Percentiles rank a stretch among this genome's conserved stretches.
phyloP scores from a whole-genome alignment of 2,797 vertebrate genomes.

The Lepus townsendii region DNA sequence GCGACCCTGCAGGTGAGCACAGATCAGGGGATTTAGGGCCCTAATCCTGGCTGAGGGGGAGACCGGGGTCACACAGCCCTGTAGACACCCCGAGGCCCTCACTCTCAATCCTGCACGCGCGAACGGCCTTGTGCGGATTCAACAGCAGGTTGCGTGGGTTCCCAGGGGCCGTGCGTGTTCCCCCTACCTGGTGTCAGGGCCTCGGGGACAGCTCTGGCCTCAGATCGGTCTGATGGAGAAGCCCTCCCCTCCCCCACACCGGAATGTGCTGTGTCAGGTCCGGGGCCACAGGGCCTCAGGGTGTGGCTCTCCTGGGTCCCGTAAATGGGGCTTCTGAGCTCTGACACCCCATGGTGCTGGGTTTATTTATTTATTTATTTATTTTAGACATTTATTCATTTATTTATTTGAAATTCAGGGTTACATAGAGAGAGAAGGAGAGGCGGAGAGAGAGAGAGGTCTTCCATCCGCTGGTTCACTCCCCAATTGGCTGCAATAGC shows the following conservation, averaged over 20 bases:
- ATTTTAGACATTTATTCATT: too few species aligned
- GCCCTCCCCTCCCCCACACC: background rate
- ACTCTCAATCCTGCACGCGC: accelerated
- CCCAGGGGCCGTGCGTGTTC: too few species aligned
- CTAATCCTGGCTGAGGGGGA: background rate
- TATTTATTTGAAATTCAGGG: too few species aligned
- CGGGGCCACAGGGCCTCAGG: background rate
- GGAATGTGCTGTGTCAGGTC: accelerated
- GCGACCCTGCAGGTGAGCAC: background rate
- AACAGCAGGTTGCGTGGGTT: background rate
- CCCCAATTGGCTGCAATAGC: too few species aligned
- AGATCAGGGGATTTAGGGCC: background rate
- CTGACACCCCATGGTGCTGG: too few species aligned
- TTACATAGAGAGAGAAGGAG: too few species aligned
- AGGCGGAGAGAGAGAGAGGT: too few species aligned
- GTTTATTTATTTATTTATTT: too few species aligned
- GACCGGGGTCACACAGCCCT: background rate
- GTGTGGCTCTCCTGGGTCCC: too few species aligned
- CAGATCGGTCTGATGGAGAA: background rate
- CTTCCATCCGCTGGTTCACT: too few species aligned
- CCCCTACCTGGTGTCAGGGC: accelerated
- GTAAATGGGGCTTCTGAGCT: too few species aligned
- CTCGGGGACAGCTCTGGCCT: background rate
- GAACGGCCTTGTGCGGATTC: too few species aligned
- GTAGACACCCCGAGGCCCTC: accelerated